Conservation (phyloP, 2,888 invertebrate species). For the Pandemis heparana region DNA sequence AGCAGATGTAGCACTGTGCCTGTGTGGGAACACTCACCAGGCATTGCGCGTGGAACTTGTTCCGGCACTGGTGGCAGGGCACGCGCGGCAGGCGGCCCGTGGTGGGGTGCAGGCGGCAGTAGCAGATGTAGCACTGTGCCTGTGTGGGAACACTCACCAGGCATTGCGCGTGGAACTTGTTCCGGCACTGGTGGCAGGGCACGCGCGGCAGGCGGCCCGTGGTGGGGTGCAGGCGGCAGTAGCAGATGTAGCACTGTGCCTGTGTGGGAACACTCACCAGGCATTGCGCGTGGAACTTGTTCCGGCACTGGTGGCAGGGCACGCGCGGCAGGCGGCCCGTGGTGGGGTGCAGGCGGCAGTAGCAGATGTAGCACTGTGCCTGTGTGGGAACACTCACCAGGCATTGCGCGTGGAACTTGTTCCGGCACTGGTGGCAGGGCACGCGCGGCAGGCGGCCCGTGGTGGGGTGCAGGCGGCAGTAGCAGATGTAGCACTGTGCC, state of each 20-base stretch:
- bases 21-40: slow-evolving; percentile 93
- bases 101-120: slow-evolving; percentile 73
- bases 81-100: slow-evolving; percentile 91
- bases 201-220: slow-evolving; percentile 91
- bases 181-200: slow-evolving; percentile 93
- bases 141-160: slow-evolving; percentile 88
- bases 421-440: slow-evolving; percentile 93
- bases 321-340: slow-evolving; percentile 91
- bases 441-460: slow-evolving; percentile 91
- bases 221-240: slow-evolving; percentile 92
- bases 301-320: slow-evolving; percentile 93
- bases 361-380: slow-evolving; percentile 58
- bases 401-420: slow-evolving; percentile 97
- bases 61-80: slow-evolving; percentile 93
- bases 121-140: slow-evolving; percentile 59
- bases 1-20: slow-evolving; percentile 98
- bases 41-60: slow-evolving; percentile 97
- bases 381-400: slow-evolving; percentile 88
- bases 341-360: slow-evolving; percentile 73
- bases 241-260: slow-evolving; percentile 17
- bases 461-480: slow-evolving; percentile 92
- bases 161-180: slow-evolving; percentile 97
- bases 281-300: slow-evolving; percentile 97
- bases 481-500: slow-evolving; percentile 11
- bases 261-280: slow-evolving; percentile 89